Percentiles rank a stretch among this genome's conserved stretches.
phyloP scores from a whole-genome alignment of 92 coral and sea anemone species.

The Actinernus sp. region DNA sequence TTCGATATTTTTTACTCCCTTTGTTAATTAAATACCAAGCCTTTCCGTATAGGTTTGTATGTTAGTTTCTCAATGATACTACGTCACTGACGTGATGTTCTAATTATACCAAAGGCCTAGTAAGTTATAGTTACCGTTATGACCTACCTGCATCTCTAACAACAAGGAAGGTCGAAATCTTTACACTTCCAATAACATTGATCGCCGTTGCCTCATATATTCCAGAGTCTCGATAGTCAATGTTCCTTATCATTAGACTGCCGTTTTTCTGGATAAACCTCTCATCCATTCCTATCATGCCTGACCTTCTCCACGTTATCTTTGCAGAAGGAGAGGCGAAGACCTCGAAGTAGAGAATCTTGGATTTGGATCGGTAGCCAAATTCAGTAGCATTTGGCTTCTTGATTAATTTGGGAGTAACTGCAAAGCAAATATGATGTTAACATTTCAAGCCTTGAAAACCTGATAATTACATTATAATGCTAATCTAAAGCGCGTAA shows the following conservation, averaged over 20 bases:
- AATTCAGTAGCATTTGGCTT: constrained; percentile 9
- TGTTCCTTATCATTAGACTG: constrained; percentile 6
- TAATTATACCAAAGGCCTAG: no score
- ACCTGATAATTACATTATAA: no score
- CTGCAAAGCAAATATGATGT: constrained; percentile 3
- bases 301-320: constrained; percentile 6
- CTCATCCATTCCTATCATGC: neutral
- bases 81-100: no score
- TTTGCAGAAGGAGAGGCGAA: constrained; percentile 10
- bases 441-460: no score
- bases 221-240: constrained; percentile 17
- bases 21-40: no score
- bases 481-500: no score
- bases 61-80: no score
- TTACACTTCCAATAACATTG: constrained; percentile 23
- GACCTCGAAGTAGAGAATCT: neutral
- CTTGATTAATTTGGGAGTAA: constrained; percentile 2
- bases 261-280: constrained; percentile 13
- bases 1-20: no score
- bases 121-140: no score
- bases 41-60: no score
- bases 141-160: constrained; percentile 19
- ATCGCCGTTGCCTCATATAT: constrained; percentile 24
- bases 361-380: constrained; percentile 16
- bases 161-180: neutral